A percentile compares a stretch with the other conserved stretches of the same genome.
phyloP scores from a whole-genome alignment of 2,888 invertebrate genomes.

The Hermaeophaga mercurialis region DNA sequence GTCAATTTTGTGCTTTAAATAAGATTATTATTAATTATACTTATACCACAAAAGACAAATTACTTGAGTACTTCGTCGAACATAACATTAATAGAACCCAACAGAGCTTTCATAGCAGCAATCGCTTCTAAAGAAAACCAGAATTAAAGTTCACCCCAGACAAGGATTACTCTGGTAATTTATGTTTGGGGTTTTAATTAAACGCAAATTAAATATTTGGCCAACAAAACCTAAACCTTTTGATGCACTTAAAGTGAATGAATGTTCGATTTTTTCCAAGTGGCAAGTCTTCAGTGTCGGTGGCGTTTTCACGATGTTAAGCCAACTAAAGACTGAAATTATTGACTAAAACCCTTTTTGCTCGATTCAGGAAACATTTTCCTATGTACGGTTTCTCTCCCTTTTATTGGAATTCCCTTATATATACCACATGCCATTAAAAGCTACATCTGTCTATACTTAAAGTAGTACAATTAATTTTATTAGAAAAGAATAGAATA shows the following conservation, averaged over 20 bases:
- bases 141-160: too few species aligned
- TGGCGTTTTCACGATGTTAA: background rate
- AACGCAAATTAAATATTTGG: background rate
- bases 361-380: background rate
- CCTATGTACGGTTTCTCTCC: background rate
- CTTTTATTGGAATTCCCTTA: background rate
- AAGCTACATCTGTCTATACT: background rate
- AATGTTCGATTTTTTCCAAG: background rate
- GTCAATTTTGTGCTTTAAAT: too few species aligned
- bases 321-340: background rate
- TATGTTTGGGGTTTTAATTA: background rate
- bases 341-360: background rate
- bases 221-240: background rate
- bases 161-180: too few species aligned
- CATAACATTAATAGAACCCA: too few species aligned
- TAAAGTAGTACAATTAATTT: too few species aligned
- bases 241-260: background rate
- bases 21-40: too few species aligned
- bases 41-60: too few species aligned
- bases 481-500: too few species aligned
- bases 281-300: background rate
- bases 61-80: too few species aligned
- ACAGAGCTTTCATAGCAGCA: too few species aligned
- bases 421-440: background rate
- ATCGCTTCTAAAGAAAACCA: too few species aligned